These are phyloP conservation scores for Latrodectus elegans DNA, from an alignment of 2,888 invertebrate genomes.

Conservation along the genomic window DNA sequence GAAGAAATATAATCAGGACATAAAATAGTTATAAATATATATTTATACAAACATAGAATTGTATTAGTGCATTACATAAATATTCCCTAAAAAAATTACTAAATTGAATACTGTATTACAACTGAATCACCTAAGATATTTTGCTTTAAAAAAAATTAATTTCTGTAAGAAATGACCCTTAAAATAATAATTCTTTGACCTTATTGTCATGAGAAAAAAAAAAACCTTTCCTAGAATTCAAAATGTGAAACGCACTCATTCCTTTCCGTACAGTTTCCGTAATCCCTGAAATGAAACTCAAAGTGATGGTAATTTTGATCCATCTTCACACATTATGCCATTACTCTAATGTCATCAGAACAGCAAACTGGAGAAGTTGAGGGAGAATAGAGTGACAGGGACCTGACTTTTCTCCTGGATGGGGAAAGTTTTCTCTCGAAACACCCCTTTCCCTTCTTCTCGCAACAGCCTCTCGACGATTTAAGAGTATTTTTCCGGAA, in stretches of 20 bases:
- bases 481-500: constrained; percentile 23
- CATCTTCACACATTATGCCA: constrained; percentile 25
- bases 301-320: constrained; percentile 42
- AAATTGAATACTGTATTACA: too few relatives aligned
- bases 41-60: too few relatives aligned
- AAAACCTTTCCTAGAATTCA: background rate
- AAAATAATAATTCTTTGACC: too few relatives aligned
- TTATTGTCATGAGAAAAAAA: too few relatives aligned
- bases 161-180: too few relatives aligned
- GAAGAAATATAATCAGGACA: too few relatives aligned
- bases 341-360: constrained; percentile 22
- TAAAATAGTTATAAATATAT: too few relatives aligned
- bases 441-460: constrained; percentile 1
- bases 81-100: too few relatives aligned
- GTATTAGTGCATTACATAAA: too few relatives aligned
- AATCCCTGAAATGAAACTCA: background rate
- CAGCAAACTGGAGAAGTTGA: background rate
- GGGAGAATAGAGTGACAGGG: constrained; percentile 17
- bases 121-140: too few relatives aligned
- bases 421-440: constrained; percentile 5
- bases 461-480: constrained; percentile 2
- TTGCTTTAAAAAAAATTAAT: too few relatives aligned
- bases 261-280: background rate
- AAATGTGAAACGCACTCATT: background rate
- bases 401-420: constrained; percentile 19